Conservation (phyloP, 2,888 invertebrate species). For the Resseliella maxima region DNA sequence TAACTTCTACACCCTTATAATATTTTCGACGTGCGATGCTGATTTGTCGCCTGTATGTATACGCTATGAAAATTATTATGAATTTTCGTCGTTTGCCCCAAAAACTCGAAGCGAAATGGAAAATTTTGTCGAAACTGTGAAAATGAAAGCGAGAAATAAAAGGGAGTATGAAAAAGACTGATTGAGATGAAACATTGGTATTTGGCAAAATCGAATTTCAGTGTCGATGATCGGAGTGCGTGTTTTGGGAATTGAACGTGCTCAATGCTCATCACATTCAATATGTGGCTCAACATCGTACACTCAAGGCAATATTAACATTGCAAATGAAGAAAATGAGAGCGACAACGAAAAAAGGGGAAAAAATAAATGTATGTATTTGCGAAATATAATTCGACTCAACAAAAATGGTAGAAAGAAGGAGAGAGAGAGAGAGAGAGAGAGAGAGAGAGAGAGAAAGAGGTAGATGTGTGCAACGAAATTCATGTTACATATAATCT, state of each 20-base stretch:
- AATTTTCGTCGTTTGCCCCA: neutral
- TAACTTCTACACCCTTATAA: neutral
- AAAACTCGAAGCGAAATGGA: neutral
- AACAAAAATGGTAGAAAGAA: no score
- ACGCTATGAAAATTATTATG: neutral
- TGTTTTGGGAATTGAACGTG: constrained; percentile 6
- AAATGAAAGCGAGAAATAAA: neutral
- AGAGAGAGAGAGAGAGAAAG: neutral
- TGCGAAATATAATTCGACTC: no score
- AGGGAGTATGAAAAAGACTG: neutral
- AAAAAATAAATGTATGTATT: no score
- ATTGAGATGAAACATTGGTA: neutral
- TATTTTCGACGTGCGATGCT: neutral
- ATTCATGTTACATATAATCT: constrained; percentile 16
- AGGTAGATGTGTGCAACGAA: neutral
- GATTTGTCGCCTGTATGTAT: neutral
- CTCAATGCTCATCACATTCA: neutral
- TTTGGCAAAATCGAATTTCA: constrained; percentile 4
- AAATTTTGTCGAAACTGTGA: neutral
- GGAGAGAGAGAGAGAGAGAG: neutral
- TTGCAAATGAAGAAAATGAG: neutral
- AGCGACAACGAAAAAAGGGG: neutral
- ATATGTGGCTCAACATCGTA: neutral
- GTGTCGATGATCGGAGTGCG: constrained; percentile 34
- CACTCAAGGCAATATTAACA: neutral